phyloP scores from a whole-genome alignment of 2,797 vertebrate species.

The Heliangelus exortis region DNA sequence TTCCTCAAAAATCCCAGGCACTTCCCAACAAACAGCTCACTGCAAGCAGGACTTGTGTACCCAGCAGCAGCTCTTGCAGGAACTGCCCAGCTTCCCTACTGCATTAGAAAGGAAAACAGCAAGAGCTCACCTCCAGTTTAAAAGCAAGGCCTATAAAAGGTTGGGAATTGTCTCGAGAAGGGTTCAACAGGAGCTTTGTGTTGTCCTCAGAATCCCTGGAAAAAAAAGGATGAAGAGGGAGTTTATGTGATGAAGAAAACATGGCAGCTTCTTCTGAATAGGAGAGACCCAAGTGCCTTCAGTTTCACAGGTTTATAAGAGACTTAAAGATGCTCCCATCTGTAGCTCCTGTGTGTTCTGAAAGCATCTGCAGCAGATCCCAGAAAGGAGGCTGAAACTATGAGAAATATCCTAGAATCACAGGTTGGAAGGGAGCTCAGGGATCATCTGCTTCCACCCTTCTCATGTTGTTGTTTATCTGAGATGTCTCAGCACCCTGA shows the following conservation, averaged over 20 bases:
- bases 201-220: conserved; percentile 77
- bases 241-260: neutral
- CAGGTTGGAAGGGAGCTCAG: too few relatives aligned
- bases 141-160: conserved; percentile 94
- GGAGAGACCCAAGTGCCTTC: neutral
- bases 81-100: neutral
- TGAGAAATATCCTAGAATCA: too few relatives aligned
- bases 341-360: neutral
- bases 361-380: neutral
- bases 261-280: neutral
- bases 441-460: too few relatives aligned
- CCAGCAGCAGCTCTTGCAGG: neutral
- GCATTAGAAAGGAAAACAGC: neutral
- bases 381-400: neutral
- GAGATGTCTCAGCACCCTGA: too few relatives aligned
- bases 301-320: neutral
- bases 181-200: conserved; percentile 85
- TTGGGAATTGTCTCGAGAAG: conserved; percentile 81
- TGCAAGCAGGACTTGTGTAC: neutral
- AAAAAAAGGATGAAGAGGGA: neutral
- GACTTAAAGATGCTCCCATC: neutral
- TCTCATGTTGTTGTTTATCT: too few relatives aligned
- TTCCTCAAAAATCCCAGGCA: neutral
- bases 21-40: neutral
- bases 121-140: conserved; percentile 90